Evolutionary conservation across 2,888 invertebrate species (phyloP), one percentile per base, ranked within the genome.

Genomic region (Tanypteryx hageni): DNA sequence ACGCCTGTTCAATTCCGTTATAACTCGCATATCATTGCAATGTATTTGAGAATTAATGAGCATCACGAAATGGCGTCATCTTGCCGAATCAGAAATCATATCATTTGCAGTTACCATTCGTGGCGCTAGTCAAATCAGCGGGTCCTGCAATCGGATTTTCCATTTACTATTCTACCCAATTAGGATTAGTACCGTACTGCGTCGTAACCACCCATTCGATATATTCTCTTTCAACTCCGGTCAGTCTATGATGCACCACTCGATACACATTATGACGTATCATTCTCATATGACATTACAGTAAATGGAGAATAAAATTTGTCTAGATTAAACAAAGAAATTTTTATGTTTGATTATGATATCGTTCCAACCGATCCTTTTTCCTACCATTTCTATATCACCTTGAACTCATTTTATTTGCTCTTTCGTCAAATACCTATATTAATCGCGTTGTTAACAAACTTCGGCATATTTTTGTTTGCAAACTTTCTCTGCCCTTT

Each of bases 91-190:
- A 76, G 76, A 76, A 76, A 76, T 76, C 76, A 22, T 27, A 27
- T 76, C 22, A 76, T 27, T 27, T 76, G 76, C 13, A 10, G 76
- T 76, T 76, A 22, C 76, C 64, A 0, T 16, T 22, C 68, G 68
- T 68, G 76, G 27, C 76, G 76, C 22, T 22, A 76, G 76, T 27
- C 76, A 76, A 76, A 27, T 76, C 76, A 22, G 18, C n/a, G 18
- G 22, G n/a, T 76, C 22, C 76, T 76, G 22, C 76, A 22, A 76
- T 76, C 27, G 76, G 27, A 27, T 76, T 27, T 76, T 76, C 76
- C 27, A 22, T 76, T 76, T 76, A 76, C 76, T 76, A 76, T 76
- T 76, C 76, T 76, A 14, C 18, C 76, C 76, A 76, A 76, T 76
- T 76, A 76, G 22, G 22, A 76, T 76, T 27, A 9, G 76, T 27